Evolutionary conservation across 2,888 invertebrate species (phyloP).

Genomic region (Amphiduros pacificus): DNA sequence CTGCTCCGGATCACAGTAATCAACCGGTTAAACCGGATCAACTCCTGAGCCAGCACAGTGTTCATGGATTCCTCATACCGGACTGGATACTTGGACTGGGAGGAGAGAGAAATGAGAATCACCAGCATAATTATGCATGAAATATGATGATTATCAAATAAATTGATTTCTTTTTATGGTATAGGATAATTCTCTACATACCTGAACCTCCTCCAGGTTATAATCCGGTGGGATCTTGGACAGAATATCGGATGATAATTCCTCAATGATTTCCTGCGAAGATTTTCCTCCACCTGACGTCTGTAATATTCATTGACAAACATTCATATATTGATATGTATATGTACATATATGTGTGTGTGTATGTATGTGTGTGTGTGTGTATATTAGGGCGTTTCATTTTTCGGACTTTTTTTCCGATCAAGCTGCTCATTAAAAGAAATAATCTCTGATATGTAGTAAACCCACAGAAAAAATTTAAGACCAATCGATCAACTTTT

Average conservation of each 20-base stretch:
- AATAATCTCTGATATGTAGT: too few species aligned
- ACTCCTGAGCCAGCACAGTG: slow-evolving; percentile 57
- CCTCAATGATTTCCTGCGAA: slow-evolving; percentile 55
- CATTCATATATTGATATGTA: not conserved
- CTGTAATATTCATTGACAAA: slow-evolving; percentile 28
- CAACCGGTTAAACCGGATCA: slow-evolving; percentile 56
- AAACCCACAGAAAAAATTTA: too few species aligned
- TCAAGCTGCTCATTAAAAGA: too few species aligned
- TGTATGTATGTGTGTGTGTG: too few species aligned
- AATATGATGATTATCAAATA: too few species aligned
- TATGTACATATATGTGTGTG: too few species aligned
- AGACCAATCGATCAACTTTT: too few species aligned
- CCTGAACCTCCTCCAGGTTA: slow-evolving; percentile 56
- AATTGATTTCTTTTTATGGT: too few species aligned
- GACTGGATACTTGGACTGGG: slow-evolving; percentile 53
- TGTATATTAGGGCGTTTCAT: too few species aligned
- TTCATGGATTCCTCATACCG: slow-evolving; percentile 59
- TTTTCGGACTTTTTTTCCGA: too few species aligned
- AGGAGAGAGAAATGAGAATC: slow-evolving; percentile 2
- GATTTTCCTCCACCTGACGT: slow-evolving; percentile 52
- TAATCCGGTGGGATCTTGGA: slow-evolving; percentile 55
- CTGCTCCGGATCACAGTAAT: slow-evolving; percentile 50
- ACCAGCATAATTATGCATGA: not conserved
- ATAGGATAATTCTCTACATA: slow-evolving; percentile 22
- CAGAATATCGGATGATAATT: slow-evolving; percentile 55